Conservation (phyloP, 2,797 vertebrate genomes). For the Natrix natrix region DNA sequence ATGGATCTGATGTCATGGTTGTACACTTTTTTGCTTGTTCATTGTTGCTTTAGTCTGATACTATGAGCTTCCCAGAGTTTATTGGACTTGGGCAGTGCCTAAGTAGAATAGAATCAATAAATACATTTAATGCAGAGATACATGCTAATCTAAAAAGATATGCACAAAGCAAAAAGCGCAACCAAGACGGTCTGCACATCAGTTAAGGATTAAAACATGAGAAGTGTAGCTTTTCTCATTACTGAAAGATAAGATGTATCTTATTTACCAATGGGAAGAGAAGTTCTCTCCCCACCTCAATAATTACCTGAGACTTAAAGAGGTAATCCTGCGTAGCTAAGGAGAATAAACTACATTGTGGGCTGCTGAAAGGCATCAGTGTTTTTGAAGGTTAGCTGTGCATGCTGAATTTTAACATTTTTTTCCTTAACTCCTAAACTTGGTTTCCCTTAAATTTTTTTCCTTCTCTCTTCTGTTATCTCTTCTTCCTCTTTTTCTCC, state of each 20-base stretch:
- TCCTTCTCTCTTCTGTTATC: not conserved
- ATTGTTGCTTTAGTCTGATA: not conserved
- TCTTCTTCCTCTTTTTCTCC: not conserved
- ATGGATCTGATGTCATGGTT: not conserved
- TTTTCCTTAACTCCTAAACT: not conserved
- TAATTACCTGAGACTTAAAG: not conserved
- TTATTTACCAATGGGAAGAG: not conserved
- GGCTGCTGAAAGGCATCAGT: not conserved
- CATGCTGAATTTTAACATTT: not conserved
- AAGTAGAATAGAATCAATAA: not conserved
- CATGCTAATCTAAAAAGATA: not conserved
- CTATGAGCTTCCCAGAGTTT: not conserved
- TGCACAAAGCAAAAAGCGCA: not conserved
- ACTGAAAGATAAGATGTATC: not conserved
- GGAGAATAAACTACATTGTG: not conserved
- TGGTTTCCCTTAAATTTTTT: not conserved
- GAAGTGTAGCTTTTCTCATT: conserved; percentile 3
- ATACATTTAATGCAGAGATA: not conserved
- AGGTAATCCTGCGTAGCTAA: not conserved
- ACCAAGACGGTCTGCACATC: not conserved
- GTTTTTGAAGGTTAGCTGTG: not conserved
- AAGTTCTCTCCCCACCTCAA: not conserved
- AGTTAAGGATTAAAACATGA: not conserved
- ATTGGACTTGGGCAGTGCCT: not conserved
- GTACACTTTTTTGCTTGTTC: not conserved